Conservation (phyloP, 2,797 vertebrate genomes). For the Muscicapa comitata region DNA sequence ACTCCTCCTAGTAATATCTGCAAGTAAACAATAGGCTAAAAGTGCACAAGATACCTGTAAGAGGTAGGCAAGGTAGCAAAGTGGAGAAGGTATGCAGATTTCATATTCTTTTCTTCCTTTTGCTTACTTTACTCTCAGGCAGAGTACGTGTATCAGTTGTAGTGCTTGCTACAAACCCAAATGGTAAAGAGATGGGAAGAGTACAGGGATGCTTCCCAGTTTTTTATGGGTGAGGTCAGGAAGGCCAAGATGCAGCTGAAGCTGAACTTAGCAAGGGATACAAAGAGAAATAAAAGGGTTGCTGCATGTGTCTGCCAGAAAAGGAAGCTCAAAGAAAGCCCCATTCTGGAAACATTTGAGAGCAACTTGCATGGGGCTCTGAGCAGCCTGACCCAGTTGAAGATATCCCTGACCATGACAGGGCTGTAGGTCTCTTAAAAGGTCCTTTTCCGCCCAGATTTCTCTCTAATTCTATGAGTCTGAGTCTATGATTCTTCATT, state of each 20-base stretch:
- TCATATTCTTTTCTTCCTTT: background rate
- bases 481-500: background rate
- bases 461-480: background rate
- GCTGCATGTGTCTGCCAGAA: background rate
- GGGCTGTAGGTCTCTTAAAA: background rate
- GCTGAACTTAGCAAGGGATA: background rate
- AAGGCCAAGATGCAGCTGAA: background rate
- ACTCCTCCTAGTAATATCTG: background rate
- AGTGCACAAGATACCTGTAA: background rate
- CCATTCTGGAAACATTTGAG: background rate
- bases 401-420: background rate
- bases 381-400: background rate
- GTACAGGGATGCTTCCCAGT: accelerated
- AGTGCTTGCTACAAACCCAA: background rate
- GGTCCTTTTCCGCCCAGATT: background rate
- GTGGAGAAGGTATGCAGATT: background rate
- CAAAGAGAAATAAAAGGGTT: background rate
- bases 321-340: background rate
- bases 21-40: background rate
- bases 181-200: accelerated
- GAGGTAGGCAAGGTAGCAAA: background rate
- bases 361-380: background rate
- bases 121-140: background rate
- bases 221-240: background rate
- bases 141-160: background rate